Conservation (phyloP, 2,888 invertebrate species). For the Agonopterix heracliana region DNA sequence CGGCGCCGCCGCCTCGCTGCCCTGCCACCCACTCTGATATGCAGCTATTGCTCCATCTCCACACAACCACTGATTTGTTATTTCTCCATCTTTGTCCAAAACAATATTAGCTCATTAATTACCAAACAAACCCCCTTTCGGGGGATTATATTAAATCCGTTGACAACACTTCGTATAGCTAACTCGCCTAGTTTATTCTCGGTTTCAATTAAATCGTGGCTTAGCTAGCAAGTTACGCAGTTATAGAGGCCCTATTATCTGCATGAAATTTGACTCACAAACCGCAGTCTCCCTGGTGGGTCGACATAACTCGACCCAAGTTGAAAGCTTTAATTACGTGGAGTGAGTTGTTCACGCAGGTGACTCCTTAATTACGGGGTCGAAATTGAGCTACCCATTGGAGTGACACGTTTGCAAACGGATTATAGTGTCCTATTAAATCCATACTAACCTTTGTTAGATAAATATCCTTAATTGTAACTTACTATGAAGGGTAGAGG, state of each 20-base stretch:
- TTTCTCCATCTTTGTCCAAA: too few relatives aligned
- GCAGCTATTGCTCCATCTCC: constrained; percentile 35
- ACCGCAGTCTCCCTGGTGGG: constrained; percentile 57
- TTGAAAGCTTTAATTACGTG: constrained; percentile 71
- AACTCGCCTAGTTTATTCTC: constrained; percentile 44
- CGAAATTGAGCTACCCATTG: constrained; percentile 70
- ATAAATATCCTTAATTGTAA: constrained; percentile 4
- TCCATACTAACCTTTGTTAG: constrained; percentile 23
- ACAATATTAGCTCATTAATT: constrained; percentile 1
- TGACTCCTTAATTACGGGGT: constrained; percentile 72
- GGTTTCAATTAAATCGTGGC: constrained; percentile 65
- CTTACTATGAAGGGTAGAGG: background rate
- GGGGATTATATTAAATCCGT: background rate
- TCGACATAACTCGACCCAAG: constrained; percentile 65
- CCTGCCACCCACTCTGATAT: constrained; percentile 36
- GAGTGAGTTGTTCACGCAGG: constrained; percentile 73
- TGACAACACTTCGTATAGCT: constrained; percentile 14
- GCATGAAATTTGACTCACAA: constrained; percentile 69
- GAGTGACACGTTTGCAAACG: constrained; percentile 65
- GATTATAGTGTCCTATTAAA: constrained; percentile 56
- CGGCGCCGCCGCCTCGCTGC: constrained; percentile 50
- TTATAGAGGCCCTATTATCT: constrained; percentile 64
- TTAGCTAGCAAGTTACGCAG: constrained; percentile 56
- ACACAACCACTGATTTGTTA: background rate
- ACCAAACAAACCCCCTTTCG: background rate